Percentiles rank a stretch among this genome's conserved stretches.
Evolutionary conservation across 2,888 invertebrate genomes (phyloP).

Genomic region (Chaetogeoica ovagalla): DNA sequence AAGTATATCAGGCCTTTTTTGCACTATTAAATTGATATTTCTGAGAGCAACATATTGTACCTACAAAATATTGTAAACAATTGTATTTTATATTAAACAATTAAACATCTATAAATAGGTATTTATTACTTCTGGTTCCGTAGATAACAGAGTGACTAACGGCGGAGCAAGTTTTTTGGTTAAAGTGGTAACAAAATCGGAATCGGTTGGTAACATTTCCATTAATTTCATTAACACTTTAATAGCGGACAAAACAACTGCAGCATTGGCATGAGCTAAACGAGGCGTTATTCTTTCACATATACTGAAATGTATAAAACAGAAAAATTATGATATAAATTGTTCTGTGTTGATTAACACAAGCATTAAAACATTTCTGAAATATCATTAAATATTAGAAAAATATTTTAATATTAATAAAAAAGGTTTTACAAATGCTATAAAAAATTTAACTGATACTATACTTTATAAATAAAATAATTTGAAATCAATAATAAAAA

Average conservation of each 20-base stretch:
- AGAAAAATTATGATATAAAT: background rate
- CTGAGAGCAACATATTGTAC: slow-evolving; percentile 98
- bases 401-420: background rate
- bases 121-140: slow-evolving; percentile 80
- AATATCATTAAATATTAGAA: background rate
- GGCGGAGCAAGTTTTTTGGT: slow-evolving; percentile 99
- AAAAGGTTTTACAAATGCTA: background rate
- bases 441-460: background rate
- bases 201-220: slow-evolving; percentile 92
- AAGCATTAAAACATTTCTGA: background rate
- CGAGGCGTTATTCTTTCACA: slow-evolving; percentile 97
- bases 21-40: slow-evolving; percentile 98
- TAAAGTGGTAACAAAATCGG: slow-evolving; percentile 89
- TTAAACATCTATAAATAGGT: background rate
- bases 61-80: slow-evolving; percentile 55
- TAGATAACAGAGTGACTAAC: slow-evolving; percentile 92
- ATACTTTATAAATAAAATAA: background rate
- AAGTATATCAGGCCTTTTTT: slow-evolving; percentile 96
- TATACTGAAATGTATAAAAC: slow-evolving; percentile 65
- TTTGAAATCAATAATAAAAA: background rate
- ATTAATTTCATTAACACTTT: slow-evolving; percentile 99
- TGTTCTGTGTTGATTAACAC: background rate
- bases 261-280: slow-evolving; percentile 97
- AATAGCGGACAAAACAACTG: slow-evolving; percentile 96
- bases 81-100: background rate